Evolutionary conservation across 2,888 invertebrate genomes (phyloP).

Genomic region (Cosmia pyralina): DNA sequence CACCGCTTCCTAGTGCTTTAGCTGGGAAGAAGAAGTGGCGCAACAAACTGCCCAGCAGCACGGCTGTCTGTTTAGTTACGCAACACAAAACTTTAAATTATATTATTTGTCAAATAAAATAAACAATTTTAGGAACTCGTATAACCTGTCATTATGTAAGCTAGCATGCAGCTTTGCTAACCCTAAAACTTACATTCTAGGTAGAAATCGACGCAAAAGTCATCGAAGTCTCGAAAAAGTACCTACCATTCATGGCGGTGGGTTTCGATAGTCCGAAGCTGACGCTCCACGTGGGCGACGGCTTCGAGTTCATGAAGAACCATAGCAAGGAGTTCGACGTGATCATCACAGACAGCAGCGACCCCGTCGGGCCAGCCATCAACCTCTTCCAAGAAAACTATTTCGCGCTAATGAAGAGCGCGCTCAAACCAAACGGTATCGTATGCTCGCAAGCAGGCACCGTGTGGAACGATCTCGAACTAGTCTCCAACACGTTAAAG

Average conservation of each 20-base stretch:
- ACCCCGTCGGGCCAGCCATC: constrained; percentile 96
- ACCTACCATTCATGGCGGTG: constrained; percentile 96
- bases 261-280: constrained; percentile 96
- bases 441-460: constrained; percentile 98
- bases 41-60: too few species aligned
- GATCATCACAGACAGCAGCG: constrained; percentile 99
- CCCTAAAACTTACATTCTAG: constrained; percentile 81
- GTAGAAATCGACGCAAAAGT: constrained; percentile 99
- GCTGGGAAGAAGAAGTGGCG: too few species aligned
- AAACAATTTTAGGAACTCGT: too few species aligned
- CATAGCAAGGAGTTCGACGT: constrained; percentile 97
- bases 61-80: too few species aligned
- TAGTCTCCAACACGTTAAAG: constrained; percentile 93
- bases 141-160: too few species aligned
- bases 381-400: constrained; percentile 94
- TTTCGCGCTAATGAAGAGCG: constrained; percentile 95
- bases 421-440: constrained; percentile 95
- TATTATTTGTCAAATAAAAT: too few species aligned
- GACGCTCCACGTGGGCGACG: constrained; percentile 96
- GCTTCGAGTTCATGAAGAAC: constrained; percentile 97
- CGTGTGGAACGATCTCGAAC: constrained; percentile 94
- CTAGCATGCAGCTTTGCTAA: too few species aligned
- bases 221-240: constrained; percentile 96
- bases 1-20: too few species aligned
- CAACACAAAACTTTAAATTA: too few species aligned